Conservation (phyloP, 2,113 vertebrate genomes). For the Clarias batrachus region DNA sequence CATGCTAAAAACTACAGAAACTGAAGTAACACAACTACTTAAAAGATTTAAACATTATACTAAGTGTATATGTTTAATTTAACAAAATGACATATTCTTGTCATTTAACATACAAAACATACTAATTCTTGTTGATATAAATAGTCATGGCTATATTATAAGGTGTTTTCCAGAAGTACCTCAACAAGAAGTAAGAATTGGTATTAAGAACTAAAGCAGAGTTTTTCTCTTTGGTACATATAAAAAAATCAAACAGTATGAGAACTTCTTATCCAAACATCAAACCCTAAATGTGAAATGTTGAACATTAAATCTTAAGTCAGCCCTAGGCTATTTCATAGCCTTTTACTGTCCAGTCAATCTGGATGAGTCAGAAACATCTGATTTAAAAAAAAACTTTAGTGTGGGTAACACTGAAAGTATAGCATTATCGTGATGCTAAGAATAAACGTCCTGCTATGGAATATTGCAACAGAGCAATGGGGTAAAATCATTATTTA, state of each 20-base stretch:
- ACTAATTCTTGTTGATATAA: background rate
- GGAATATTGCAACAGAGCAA: background rate
- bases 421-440: background rate
- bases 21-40: background rate
- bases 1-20: background rate
- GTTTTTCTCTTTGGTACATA: background rate
- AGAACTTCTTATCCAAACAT: background rate
- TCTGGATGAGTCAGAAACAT: background rate
- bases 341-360: background rate
- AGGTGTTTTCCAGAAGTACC: background rate
- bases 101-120: background rate
- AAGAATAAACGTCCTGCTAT: background rate
- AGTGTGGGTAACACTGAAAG: background rate
- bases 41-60: background rate
- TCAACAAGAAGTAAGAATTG: background rate
- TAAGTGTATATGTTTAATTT: background rate
- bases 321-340: background rate
- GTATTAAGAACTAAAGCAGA: background rate
- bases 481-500: background rate
- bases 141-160: background rate
- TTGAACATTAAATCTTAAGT: background rate
- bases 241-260: background rate
- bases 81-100: background rate
- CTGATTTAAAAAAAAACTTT: background rate
- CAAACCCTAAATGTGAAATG: background rate